Conservation (phyloP, 2,797 vertebrate species). For the Smutsia temminckii region DNA sequence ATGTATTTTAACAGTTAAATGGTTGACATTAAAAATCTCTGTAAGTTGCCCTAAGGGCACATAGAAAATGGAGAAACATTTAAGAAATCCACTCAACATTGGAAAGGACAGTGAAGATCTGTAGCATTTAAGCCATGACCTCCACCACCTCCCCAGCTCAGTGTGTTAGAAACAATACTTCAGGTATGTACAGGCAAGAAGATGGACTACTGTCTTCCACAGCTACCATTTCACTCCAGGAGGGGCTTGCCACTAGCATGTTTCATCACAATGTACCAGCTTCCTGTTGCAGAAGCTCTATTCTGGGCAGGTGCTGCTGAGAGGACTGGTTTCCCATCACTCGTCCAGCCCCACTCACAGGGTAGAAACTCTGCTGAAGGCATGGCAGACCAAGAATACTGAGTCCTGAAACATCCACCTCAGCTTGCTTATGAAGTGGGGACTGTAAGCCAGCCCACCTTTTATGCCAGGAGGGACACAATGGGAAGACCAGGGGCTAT, state of each 20-base stretch:
- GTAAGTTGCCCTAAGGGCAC: not conserved
- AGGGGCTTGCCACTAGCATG: not conserved
- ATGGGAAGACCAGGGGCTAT: not conserved
- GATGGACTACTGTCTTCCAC: not conserved
- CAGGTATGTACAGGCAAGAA: not conserved
- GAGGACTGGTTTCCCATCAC: not conserved
- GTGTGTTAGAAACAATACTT: not conserved
- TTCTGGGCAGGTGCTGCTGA: not conserved
- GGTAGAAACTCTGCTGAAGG: not conserved
- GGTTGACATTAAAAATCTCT: not conserved
- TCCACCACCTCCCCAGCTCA: not conserved
- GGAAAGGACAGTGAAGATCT: not conserved
- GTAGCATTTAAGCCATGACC: not conserved
- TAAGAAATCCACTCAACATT: not conserved
- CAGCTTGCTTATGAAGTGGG: not conserved
- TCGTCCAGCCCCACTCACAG: not conserved
- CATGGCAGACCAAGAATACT: not conserved
- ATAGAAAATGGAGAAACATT: not conserved
- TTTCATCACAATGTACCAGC: not conserved
- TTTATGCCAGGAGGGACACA: not conserved
- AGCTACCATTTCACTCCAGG: not conserved
- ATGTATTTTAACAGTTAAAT: not conserved
- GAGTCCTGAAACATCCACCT: not conserved
- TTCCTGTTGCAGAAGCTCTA: not conserved
- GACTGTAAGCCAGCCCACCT: not conserved